Evolutionary conservation across 1,140 invertebrate species (phyloP), one percentile per base, ranked within the genome.

Genomic region (Temnothorax curvispinosus): DNA sequence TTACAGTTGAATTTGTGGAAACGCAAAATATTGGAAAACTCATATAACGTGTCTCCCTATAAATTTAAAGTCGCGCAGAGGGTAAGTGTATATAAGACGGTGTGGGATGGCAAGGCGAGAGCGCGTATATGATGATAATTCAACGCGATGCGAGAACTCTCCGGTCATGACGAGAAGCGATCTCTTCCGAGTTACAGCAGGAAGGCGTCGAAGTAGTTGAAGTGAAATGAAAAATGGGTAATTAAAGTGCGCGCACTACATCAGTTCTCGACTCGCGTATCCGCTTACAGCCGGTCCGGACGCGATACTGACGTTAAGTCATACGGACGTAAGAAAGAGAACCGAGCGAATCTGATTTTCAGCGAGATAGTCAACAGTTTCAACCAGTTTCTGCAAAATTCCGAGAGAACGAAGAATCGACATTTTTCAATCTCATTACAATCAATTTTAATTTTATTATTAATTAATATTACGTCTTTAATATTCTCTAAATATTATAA

Each of bases 141-240:
- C 47, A 65, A 80, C n/a, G 21, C 60, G 58, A 64, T 35, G 47
- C 62, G 32, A 47, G 41, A 3, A n/a, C 27, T 78, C 27, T 50
- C 27, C 44, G 35, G 27, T 78, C 44, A 7, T 65, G 76, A 67
- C n/a, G 7, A 44, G 35, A 67, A 67, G n/a, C n/a, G 44, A 80
- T 80, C 60, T 52, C 60, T 52, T 80, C 7, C 60, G 27, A 47
- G 44, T 27, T 50, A 65, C 27, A 50, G 44, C 18, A 35, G 47
- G 47, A 52, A 64, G 76, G 18, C 18, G 56, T 65, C 58, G 32
- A 50, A 50, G 65, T 69, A 69, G 21, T 69, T 32, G 60, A n/a
- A 65, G 54, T 58, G 54, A 75, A 67, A 60, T 60, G 7, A 67
- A 50, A 80, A 80, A 52, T 80, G n/a, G n/a, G 44, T 80, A 67